Base-by-base conservation (phyloP, 2,888 invertebrate genomes). In the Ischnus inquisitorius region DNA sequence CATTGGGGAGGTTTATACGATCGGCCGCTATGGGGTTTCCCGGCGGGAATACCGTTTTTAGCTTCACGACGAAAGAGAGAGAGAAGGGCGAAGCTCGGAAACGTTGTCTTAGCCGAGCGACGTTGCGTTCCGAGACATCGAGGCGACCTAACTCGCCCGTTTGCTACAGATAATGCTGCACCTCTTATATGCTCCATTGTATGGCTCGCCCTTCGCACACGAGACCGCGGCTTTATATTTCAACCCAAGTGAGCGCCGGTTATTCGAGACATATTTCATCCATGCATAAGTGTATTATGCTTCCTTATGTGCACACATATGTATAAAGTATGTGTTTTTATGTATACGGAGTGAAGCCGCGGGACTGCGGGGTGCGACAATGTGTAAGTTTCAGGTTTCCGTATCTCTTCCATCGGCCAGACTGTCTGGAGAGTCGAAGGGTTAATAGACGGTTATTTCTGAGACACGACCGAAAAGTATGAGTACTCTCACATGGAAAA, bases 191-290 rank as follows among this genome's bases (percentile, higher is more conserved):
- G 51, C 16, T 43, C 68, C 5, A 71, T 41, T 16, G 46, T 16
- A 46, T 25, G 54, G 67, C 60, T 64, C n/a, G 64, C 54, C 74
- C 74, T 74, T 82, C 51, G 51, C 19, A 60, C 16, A 57, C 19
- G 16, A 78, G 69, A 43, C 19, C 25, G 25, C 28, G 68, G 78
- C 68, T 68, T 79, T 79, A 79, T 75, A 74, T 82, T 82, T 83
- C 79, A 83, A 69, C 65, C 48, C 43, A 65, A 75, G 28, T 34
- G 71, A 64, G 46, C 75, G 39, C 78, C 69, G 46, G 79, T 71
- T 83, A 83, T 75, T 79, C 69, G 79, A 83, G 74, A 79, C 75
- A 54, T 60, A n/a, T 60, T 78, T 43, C 25, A 12, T 57, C 57
- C 25, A 25, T 57, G 57, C n/a, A 60, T 60, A 60, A 28, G 60